phyloP scores from a whole-genome alignment of 1,140 invertebrate genomes.

The Pristionchus pacificus region DNA sequence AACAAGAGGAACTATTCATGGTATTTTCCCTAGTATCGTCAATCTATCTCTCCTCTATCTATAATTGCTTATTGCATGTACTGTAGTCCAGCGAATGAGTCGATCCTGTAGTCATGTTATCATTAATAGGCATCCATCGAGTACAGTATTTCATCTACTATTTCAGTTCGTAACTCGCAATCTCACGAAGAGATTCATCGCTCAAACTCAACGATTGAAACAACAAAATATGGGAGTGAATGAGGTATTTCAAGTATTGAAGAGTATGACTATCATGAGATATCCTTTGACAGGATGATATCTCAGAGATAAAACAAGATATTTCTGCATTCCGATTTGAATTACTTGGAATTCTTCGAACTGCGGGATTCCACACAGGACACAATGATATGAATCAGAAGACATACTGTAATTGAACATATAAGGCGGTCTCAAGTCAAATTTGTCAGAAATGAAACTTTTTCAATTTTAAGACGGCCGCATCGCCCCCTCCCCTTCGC shows the following conservation, averaged over 20 bases:
- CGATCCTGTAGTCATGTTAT: no score
- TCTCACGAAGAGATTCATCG: constrained; percentile 75
- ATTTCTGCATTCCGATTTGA: constrained; percentile 40
- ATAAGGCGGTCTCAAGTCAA: no score
- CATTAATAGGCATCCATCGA: no score
- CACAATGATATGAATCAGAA: constrained; percentile 40
- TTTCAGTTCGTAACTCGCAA: constrained; percentile 71
- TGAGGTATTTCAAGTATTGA: no score
- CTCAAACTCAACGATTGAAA: constrained; percentile 73
- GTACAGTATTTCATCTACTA: no score
- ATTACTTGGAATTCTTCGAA: constrained; percentile 35
- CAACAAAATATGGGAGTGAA: constrained; percentile 79
- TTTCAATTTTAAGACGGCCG: no score
- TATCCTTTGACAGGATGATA: no score
- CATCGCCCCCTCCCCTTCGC: no score
- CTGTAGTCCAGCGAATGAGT: no score
- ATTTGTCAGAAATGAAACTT: no score
- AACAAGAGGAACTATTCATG: constrained; percentile 20
- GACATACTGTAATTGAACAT: constrained; percentile 35
- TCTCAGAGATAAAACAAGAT: constrained; percentile 85
- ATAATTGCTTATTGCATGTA: no score
- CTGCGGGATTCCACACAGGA: constrained; percentile 36
- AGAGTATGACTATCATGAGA: no score
- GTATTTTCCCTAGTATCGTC: constrained; percentile 2
- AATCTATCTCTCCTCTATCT: background rate